Base-by-base conservation (phyloP, 2,888 invertebrate species). In the Matsumyia berberina region DNA sequence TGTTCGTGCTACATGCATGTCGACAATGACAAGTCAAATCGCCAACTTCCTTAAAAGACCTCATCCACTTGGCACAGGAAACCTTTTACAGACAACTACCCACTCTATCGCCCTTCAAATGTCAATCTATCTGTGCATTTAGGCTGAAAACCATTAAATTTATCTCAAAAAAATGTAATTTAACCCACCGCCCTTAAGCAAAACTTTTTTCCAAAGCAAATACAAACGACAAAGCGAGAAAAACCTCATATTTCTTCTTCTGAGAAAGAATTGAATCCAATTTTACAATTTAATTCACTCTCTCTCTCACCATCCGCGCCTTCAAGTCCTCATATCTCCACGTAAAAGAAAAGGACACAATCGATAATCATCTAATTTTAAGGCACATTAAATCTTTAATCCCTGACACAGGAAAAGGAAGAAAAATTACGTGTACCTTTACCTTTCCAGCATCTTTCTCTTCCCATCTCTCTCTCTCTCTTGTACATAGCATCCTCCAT, bases 341-440 rank as follows among this genome's bases (percentile, higher is more conserved):
- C 44, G 8, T 9, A 9, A 33, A 58, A 51, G 51, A 55, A 64
- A 53, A 35, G 42, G 24, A 64, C 37, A 33, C 72, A 82, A 83
- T 83, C 83, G 73, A 83, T 83, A 73, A 69, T 57, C 44, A 69
- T 77, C 55, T 73, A 67, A 78, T 73, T 78, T 83, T 55, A 67
- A 78, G 57, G 49, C 64, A 79, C 78, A 79, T 83, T 83, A 83
- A 83, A 53, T 83, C 83, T 83, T 83, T 83, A 83, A 83, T 83
- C 83, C 44, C 62, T 39, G 51, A 35, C 51, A 57, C 33, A 51
- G 55, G 67, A 62, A 79, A 37, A 69, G 24, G n/a, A 44, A 67
- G 64, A 66, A 57, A 35, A 29, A 58, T 57, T 57, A 46, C 42
- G 17, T 24, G 1, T 24, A n/a, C n/a, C 4, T 70, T 42, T 37